Evolutionary conservation across 2,888 invertebrate species (phyloP).

Genomic region (Euzophera pinguis): DNA sequence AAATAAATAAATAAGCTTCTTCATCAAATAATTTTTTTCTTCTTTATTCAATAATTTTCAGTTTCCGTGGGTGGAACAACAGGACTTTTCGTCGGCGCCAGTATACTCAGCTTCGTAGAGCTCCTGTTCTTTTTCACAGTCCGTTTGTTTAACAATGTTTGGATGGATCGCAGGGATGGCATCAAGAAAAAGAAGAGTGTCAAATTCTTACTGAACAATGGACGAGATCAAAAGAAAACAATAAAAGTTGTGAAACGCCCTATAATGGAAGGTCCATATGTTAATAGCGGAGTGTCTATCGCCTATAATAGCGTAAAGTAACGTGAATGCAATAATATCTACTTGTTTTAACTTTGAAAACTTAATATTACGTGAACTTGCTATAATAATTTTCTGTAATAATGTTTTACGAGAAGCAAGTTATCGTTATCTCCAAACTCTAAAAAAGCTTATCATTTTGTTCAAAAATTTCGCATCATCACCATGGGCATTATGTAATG

Average conservation of each 20-base stretch:
- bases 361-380: too few relatives aligned
- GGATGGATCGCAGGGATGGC: constrained; percentile 37
- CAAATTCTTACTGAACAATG: not conserved
- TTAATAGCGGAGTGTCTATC: constrained; percentile 19
- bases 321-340: not conserved
- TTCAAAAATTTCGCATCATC: too few relatives aligned
- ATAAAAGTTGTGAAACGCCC: not conserved
- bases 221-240: not conserved
- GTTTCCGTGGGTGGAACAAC: constrained; percentile 84
- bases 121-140: constrained; percentile 81
- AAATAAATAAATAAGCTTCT: too few relatives aligned
- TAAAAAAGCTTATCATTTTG: too few relatives aligned
- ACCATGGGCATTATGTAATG: too few relatives aligned
- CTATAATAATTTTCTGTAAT: too few relatives aligned
- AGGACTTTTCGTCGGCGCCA: constrained; percentile 83
- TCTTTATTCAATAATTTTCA: too few relatives aligned
- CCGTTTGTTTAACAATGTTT: constrained; percentile 64
- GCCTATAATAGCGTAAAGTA: not conserved
- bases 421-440: too few relatives aligned
- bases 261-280: constrained; percentile 16
- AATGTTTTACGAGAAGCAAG: too few relatives aligned
- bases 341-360: too few relatives aligned
- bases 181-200: constrained; percentile 5
- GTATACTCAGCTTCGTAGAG: constrained; percentile 83
- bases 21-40: not conserved